Base-by-base conservation (phyloP, 2,113 vertebrate species). In the Pao palembangensis region DNA sequence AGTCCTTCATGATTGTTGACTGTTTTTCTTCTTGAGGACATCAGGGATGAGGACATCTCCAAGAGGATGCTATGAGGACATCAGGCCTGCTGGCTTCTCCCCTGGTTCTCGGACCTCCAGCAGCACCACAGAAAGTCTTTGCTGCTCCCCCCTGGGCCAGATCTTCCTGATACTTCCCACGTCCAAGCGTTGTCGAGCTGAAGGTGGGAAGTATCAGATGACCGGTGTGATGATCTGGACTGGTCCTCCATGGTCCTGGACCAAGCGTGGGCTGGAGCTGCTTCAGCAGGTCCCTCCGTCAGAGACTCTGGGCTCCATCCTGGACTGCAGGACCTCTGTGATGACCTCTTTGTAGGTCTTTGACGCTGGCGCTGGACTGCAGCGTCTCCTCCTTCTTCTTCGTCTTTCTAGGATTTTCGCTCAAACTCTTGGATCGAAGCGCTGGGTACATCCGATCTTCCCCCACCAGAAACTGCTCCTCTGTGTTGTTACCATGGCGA, bases 331-430 rank as follows among this genome's bases (percentile, higher is more conserved):
- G 12, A 17, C 46, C 10, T 38, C 28, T 3, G 15, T 10, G 43
- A 49, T 38, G 17, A 82, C 80, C 57, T n/a, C n/a, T n/a, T n/a
- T n/a, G n/a, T n/a, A 97, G 81, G 67, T 91, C 92, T 64, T 76
- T 92, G 4, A 90, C 78, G 0, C 94, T 96, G 76, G 90, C 76
- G n/a, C 93, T 85, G 0, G 90, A 87, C 1, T 88, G 88, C 0
- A 81, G 82, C 25, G 74, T 88, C 14, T 88, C 88, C 54, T 89
- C 88, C 61, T 81, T 87, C 43, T 80, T 75, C 58, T n/a, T 70
- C 1, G 31, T 67, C 58, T 87, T 92, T 64, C 74, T 81, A 0
- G 73, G 79, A 43, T 85, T 84, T 38, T n/a, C 15, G 60, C 78
- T 86, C 17, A 89, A 64, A 50, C 88, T 90, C 61, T 86, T 88